Evolutionary conservation across 2,113 vertebrate genomes (phyloP), one percentile per base, ranked within the genome.

Genomic region (Odontophorus gujanensis): DNA sequence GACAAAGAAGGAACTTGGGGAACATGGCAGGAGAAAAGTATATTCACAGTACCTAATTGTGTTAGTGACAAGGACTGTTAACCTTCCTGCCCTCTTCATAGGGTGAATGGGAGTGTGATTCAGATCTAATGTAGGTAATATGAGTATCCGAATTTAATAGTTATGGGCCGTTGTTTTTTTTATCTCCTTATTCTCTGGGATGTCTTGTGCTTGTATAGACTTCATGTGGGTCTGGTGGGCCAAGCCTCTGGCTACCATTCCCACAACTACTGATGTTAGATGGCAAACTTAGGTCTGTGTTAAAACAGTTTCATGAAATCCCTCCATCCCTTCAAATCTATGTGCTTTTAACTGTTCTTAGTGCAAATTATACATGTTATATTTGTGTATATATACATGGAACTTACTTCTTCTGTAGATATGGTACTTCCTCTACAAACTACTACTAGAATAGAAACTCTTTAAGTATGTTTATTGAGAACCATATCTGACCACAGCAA

Each of bases 391-490:
- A 53, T 53, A 9, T 58, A 11, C 36, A 50, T 18, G 20, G 65
- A 87, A 40, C 32, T 79, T 61, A 47, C 36, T 57, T 90, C 61
- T 73, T 20, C 53, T 84, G 18, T 21, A 61, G 68, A 51, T 43
- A 43, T 3, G 24, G 16, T 63, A 57, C 95, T 91, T 89, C 69
- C 84, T 62, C 69, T 34, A 73, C n/a, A n/a, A 53, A 51, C 92
- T 84, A 18, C 66, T 71, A 40, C 26, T 87, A 45, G 90, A 87
- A 91, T 71, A 62, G 84, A 92, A 86, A 86, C 74, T 15, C 87
- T 30, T 62, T 75, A 67, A 76, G 45, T 73, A 73, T 69, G 55
- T 92, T 94, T 90, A n/a, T n/a, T n/a, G n/a, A n/a, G n/a, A n/a
- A n/a, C n/a, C n/a, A n/a, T n/a, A n/a, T n/a, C n/a, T n/a, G n/a